Evolutionary conservation across 2,797 vertebrate genomes (phyloP), one percentile per base, ranked within the genome.

Genomic region (Sebastes itinus): DNA sequence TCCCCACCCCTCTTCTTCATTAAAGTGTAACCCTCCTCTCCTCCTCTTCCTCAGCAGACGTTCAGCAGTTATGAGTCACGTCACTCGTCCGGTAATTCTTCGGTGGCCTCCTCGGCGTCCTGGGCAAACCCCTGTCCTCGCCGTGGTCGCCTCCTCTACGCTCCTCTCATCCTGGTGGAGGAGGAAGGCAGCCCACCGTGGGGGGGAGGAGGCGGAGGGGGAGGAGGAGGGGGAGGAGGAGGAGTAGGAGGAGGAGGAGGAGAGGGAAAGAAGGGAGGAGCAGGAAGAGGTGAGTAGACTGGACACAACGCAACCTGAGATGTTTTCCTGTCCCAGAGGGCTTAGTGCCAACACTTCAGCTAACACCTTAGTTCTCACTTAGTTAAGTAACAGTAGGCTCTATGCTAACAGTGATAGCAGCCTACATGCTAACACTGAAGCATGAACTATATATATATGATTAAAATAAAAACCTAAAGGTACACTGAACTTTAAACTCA

Each of bases 111-210:
- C 42, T 95, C 96, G 0, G 88, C 96, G 0, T 96, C 96, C 16
- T 97, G 97, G 88, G 97, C 97, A 6, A 97, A 96, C 78, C 95
- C 95, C 0, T 92, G 93, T 82, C 95, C 96, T 14, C 94, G 95
- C 20, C 94, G 94, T 0, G 93, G 97, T 1, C 96, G 95, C 22
- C 96, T 98, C 6, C 95, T 97, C n/a, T 96, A 97, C 7, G 96
- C 97, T 16, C 96, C 97, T 0, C 95, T 97, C 49, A 95, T 98
- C 75, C 90, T 97, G 91, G 96, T 98, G 92, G 96, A 97, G 52
- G 96, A 96, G 42, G 96, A 91, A 23, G 90, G 75, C 67, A 92
- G 91, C 59, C 83, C 68, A 0, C 73, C 84, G 5, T 89, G 89
- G 90, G 89, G 86, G 4, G 72, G 78, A 33, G 82, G 42, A 71